Conservation (phyloP, 2,797 vertebrate genomes). For the Sebastes paucispinis region DNA sequence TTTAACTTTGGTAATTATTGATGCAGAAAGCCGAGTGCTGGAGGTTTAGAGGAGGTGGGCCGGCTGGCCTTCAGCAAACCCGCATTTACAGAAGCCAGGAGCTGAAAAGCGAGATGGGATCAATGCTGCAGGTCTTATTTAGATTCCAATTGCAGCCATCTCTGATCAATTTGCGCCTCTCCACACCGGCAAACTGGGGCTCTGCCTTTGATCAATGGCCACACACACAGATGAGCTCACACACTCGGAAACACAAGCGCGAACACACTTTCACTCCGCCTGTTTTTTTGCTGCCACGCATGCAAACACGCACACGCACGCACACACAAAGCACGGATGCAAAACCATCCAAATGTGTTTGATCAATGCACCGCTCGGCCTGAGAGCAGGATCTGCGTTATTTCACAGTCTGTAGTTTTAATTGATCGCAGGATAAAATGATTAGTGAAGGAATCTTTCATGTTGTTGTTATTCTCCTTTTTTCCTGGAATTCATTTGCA, state of each 20-base stretch:
- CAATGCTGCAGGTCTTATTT: conserved; percentile 73
- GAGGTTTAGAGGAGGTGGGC: conserved; percentile 31
- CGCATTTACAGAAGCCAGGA: conserved; percentile 34
- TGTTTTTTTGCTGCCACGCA: background rate
- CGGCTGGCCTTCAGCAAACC: conserved; percentile 40
- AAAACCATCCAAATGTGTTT: conserved; percentile 57
- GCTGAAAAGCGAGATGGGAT: conserved; percentile 58
- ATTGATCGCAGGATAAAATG: conserved; percentile 80
- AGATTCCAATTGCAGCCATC: conserved; percentile 76
- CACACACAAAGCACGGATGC: background rate
- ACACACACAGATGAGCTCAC: conserved; percentile 40
- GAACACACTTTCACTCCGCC: conserved; percentile 20
- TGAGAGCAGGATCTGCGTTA: conserved; percentile 75
- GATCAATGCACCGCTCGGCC: conserved; percentile 72
- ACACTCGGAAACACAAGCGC: conserved; percentile 30
- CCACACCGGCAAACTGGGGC: conserved; percentile 36
- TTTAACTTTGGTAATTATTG: conserved; percentile 55
- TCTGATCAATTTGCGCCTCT: conserved; percentile 75
- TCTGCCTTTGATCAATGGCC: conserved; percentile 66
- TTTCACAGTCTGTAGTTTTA: conserved; percentile 76
- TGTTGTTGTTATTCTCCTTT: conserved; percentile 47
- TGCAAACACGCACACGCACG: background rate
- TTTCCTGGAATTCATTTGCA: conserved; percentile 38
- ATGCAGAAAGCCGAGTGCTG: conserved; percentile 32
- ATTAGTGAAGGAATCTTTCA: conserved; percentile 71